Evolutionary conservation across 2,113 vertebrate species (phyloP), one percentile per base, ranked within the genome.

Genomic region (Oostethus manadensis): DNA sequence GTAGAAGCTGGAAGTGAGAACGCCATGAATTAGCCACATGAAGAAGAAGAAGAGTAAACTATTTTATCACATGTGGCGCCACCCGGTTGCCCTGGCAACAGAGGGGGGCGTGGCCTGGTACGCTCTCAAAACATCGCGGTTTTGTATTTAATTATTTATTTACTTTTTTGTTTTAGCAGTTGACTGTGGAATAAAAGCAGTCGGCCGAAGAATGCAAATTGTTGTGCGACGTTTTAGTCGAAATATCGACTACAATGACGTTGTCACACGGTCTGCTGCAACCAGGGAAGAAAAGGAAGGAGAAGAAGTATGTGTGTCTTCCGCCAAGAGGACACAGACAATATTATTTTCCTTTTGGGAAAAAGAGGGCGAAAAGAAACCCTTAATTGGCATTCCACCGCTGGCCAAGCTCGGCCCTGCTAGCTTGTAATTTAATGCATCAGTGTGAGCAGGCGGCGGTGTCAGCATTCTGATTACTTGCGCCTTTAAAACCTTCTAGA

Each of bases 1-100:
- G 86, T 92, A 94, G 89, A 92, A 94, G 71, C 93, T 97, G 68
- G 13, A 0, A 18, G 40, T 7, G n/a, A 6, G 23, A 18, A 8
- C 13, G 45, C 63, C n/a, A n/a, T n/a, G n/a, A n/a, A n/a, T n/a
- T n/a, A n/a, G n/a, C n/a, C n/a, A n/a, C n/a, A n/a, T n/a, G n/a
- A n/a, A n/a, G n/a, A n/a, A n/a, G 38, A 50, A 48, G n/a, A 68
- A 17, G 3, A 15, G 29, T 4, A 33, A 33, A 33, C 29, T 3
- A 33, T 33, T 33, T 33, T 7, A 33, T 33, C 29, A 33, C 7
- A 8, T 33, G 29, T 33, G 29, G n/a, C 23, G 23, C 23, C 23
- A 26, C 23, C 23, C 23, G 51, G 51, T 53, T 11, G 51, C 51
- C 29, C 11, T 3, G 29, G 51, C 29, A 22, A 54, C 29, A 8